Conservation (phyloP, 2,888 invertebrate genomes). For the Aricia artaxerxes region DNA sequence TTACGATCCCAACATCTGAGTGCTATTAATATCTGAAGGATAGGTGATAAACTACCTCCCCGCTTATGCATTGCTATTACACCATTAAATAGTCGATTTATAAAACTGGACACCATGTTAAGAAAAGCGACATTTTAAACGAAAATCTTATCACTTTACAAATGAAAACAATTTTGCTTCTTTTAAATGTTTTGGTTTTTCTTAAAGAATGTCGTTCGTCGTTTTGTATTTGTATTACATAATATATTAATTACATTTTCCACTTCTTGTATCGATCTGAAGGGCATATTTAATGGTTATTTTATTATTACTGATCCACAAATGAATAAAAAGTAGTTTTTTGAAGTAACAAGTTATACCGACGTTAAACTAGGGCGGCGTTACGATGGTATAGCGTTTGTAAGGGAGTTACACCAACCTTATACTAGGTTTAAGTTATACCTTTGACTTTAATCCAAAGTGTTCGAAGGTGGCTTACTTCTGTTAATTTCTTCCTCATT, state of each 20-base stretch:
- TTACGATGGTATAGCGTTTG: not conserved
- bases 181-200: not conserved
- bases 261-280: not conserved
- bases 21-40: not conserved
- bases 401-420: not conserved
- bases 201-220: not conserved
- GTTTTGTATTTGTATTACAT: not conserved
- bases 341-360: not conserved
- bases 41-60: not conserved
- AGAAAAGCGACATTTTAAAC: not conserved
- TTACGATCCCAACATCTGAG: constrained; percentile 1
- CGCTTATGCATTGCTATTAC: not conserved
- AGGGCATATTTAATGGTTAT: not conserved
- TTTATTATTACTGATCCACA: constrained; percentile 8
- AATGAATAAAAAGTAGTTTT: not conserved
- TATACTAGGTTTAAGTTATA: not conserved
- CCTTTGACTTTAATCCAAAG: not conserved
- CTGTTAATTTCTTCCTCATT: too few relatives aligned
- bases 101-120: constrained; percentile 4
- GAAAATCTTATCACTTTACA: not conserved
- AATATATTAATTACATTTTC: not conserved
- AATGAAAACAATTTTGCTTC: not conserved
- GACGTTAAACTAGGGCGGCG: not conserved
- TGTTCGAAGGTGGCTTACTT: too few relatives aligned
- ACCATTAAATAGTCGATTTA: not conserved